A percentile compares a stretch with the other conserved stretches of the same genome.
These are phyloP conservation scores for Trematocara marginatum DNA, from an alignment of 2,113 vertebrate species.

Conservation along the genomic window DNA sequence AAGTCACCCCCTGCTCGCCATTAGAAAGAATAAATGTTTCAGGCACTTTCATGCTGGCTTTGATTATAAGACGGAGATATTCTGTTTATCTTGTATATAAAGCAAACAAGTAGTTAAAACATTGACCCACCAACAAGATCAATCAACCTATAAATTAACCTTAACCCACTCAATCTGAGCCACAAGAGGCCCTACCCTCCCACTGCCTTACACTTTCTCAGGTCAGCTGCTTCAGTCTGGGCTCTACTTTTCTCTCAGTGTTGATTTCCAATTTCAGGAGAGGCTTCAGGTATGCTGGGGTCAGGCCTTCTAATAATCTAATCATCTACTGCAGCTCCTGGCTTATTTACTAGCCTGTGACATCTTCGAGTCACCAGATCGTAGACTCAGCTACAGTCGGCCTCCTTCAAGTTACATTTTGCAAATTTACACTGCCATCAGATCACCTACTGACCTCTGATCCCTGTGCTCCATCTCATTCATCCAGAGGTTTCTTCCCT, in stretches of 20 bases:
- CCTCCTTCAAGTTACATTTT: neutral
- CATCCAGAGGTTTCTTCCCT: neutral
- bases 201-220: neutral
- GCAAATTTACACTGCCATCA: neutral
- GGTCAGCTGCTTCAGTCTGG: neutral
- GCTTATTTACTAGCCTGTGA: neutral
- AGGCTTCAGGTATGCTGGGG: neutral
- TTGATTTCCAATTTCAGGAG: neutral
- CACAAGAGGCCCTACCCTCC: neutral
- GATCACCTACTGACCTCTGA: neutral
- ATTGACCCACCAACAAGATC: neutral
- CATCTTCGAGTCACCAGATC: neutral
- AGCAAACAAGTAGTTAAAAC: neutral
- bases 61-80: neutral
- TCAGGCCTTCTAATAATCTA: neutral
- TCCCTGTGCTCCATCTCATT: neutral
- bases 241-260: neutral
- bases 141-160: neutral
- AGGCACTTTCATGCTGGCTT: neutral
- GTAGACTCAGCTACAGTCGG: neutral
- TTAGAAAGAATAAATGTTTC: neutral
- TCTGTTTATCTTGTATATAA: neutral
- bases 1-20: neutral
- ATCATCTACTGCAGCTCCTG: neutral
- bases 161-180: neutral